A percentile compares a stretch with the other conserved stretches of the same genome.
Conservation (phyloP, 2,888 invertebrate species). For the Ectobius pallidus region DNA sequence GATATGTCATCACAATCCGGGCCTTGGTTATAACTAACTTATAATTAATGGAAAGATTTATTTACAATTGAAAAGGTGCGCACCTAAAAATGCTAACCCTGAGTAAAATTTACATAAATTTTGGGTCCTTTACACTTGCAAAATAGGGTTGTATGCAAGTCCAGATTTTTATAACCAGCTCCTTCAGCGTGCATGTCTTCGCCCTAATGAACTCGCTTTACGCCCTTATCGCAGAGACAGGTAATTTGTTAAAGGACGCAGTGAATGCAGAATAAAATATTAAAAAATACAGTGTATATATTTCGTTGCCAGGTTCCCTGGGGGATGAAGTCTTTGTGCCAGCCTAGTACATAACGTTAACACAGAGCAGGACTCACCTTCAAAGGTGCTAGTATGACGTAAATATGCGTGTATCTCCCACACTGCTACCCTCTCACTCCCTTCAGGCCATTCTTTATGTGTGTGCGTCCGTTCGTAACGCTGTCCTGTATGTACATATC, state of each 20-base stretch:
- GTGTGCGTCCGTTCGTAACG: slow-evolving; percentile 6
- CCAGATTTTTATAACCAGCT: no score
- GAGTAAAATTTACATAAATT: no score
- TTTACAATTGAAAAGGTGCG: no score
- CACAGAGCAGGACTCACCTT: background rate
- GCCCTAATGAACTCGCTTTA: background rate
- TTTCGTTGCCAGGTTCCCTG: background rate
- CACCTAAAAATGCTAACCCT: no score
- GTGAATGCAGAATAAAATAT: background rate
- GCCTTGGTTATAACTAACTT: no score
- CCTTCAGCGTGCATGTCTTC: no score
- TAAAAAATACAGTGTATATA: background rate
- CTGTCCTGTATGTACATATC: background rate
- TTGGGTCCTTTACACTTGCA: no score
- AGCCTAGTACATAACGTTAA: background rate
- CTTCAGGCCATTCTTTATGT: slow-evolving; percentile 19
- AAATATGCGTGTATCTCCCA: slow-evolving; percentile 16
- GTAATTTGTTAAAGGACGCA: slow-evolving; percentile 13
- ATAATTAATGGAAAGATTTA: no score
- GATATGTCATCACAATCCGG: no score
- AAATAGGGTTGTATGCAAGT: no score
- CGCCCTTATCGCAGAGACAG: slow-evolving; percentile 12
- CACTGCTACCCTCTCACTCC: background rate
- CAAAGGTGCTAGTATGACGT: slow-evolving; percentile 27
- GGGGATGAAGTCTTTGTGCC: slow-evolving; percentile 11